Evolutionary conservation across 1,140 invertebrate species (phyloP).

Genomic region (Leptopilina clavipes): DNA sequence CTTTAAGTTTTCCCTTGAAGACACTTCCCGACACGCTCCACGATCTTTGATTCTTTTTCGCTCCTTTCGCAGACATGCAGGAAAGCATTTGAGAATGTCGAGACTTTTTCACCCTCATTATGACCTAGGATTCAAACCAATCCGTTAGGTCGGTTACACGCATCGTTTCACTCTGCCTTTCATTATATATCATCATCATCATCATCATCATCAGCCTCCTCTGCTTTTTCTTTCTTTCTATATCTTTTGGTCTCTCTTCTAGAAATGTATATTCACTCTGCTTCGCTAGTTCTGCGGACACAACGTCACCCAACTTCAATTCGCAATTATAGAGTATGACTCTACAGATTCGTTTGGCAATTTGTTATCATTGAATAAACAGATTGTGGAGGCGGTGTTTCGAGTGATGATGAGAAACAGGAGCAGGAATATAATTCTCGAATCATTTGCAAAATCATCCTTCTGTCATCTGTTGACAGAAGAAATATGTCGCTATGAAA

Average conservation of each 20-base stretch:
- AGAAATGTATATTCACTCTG: slow-evolving; percentile 8
- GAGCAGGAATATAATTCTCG: neutral
- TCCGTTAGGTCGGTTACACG: slow-evolving; percentile 17
- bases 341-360: slow-evolving; percentile 70
- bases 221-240: slow-evolving; percentile 49
- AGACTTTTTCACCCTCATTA: slow-evolving; percentile 46
- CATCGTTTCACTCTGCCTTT: slow-evolving; percentile 29
- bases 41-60: slow-evolving; percentile 15
- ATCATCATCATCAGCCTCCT: slow-evolving; percentile 39
- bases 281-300: slow-evolving; percentile 28
- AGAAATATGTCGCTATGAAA: too few species aligned
- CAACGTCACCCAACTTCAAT: slow-evolving; percentile 51
- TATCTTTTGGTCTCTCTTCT: slow-evolving; percentile 54
- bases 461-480: neutral
- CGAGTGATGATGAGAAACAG: slow-evolving; percentile 47
- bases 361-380: slow-evolving; percentile 71
- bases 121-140: slow-evolving; percentile 45
- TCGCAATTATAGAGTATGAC: slow-evolving; percentile 73
- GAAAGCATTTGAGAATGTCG: slow-evolving; percentile 2
- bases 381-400: slow-evolving; percentile 57
- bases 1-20: slow-evolving; percentile 40
- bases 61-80: slow-evolving; percentile 1
- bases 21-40: slow-evolving; percentile 35
- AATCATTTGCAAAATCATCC: neutral
- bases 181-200: slow-evolving; percentile 42